These are phyloP conservation scores for Venusia cambrica DNA, from an alignment of 2,888 invertebrate genomes.

Conservation along the genomic window DNA sequence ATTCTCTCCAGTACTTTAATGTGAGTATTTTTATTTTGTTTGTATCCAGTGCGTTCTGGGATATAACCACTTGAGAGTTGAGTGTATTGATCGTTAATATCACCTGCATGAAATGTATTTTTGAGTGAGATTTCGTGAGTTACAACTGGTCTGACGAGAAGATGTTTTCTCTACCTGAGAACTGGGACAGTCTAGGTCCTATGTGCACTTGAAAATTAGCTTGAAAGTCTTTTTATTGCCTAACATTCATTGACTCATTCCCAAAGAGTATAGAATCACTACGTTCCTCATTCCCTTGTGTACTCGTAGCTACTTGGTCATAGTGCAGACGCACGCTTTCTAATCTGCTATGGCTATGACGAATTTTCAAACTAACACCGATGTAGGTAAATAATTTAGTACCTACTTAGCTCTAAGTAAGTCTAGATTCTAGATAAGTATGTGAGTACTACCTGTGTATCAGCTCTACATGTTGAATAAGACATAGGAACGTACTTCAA, in stretches of 20 bases:
- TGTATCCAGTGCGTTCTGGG: slow-evolving; percentile 7
- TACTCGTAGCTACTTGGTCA: slow-evolving; percentile 36
- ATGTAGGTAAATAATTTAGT: too few species aligned
- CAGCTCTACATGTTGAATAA: too few species aligned
- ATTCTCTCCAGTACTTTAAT: slow-evolving; percentile 14
- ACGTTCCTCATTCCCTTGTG: too few species aligned
- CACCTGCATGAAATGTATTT: slow-evolving; percentile 13
- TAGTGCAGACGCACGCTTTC: slow-evolving; percentile 61
- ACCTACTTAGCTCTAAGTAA: too few species aligned
- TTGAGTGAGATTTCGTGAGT: slow-evolving; percentile 15
- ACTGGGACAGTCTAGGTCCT: too few species aligned
- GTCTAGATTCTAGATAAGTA: too few species aligned
- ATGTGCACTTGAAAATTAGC: too few species aligned
- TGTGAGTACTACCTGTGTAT: too few species aligned
- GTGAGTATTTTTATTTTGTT: slow-evolving; percentile 31
- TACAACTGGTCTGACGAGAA: slow-evolving; percentile 9
- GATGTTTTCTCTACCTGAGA: slow-evolving; percentile 26
- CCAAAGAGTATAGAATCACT: too few species aligned
- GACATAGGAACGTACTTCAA: too few species aligned
- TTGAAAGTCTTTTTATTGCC: slow-evolving; percentile 22
- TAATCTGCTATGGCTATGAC: slow-evolving; percentile 71
- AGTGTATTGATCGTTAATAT: slow-evolving; percentile 12
- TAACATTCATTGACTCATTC: slow-evolving; percentile 26
- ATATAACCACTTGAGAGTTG: slow-evolving; percentile 6
- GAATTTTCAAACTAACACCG: too few species aligned